These are phyloP conservation scores for Melopsittacus undulatus DNA, from an alignment of 2,797 vertebrate genomes.

Conservation along the genomic window DNA sequence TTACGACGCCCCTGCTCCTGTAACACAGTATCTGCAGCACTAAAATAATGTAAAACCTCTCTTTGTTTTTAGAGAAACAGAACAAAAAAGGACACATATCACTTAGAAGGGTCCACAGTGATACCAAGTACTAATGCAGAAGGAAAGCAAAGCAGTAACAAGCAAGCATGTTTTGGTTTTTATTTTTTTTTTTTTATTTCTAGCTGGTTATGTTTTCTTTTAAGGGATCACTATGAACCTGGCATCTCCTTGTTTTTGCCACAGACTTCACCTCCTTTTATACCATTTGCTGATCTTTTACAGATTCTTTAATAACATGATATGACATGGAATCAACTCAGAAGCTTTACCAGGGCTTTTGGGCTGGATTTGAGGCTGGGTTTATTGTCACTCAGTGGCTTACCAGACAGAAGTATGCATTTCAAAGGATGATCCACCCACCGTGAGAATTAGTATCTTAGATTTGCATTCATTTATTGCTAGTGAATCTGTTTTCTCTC, in stretches of 20 bases:
- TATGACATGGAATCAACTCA: background rate
- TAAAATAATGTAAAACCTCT: background rate
- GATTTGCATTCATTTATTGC: background rate
- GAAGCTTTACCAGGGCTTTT: background rate
- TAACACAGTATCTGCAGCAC: background rate
- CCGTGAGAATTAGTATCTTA: background rate
- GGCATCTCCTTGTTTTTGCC: slow-evolving; percentile 15
- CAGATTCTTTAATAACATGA: background rate
- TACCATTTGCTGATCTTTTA: background rate
- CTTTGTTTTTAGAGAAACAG: background rate
- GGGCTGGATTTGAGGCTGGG: background rate
- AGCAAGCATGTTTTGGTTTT: background rate
- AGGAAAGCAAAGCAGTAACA: background rate
- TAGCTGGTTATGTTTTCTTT: background rate
- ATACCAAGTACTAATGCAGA: background rate
- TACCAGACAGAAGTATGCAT: background rate
- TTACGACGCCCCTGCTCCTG: background rate
- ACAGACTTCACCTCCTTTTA: background rate
- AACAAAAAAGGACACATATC: background rate
- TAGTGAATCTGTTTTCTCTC: background rate
- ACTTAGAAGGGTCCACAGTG: background rate
- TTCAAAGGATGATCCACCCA: slow-evolving; percentile 19
- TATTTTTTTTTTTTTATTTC: background rate
- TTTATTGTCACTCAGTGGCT: background rate
- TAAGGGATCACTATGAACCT: background rate